Evolutionary conservation across 2,888 invertebrate species (phyloP), one percentile per base, ranked within the genome.

Genomic region (Cryptocheilus praepositus): DNA sequence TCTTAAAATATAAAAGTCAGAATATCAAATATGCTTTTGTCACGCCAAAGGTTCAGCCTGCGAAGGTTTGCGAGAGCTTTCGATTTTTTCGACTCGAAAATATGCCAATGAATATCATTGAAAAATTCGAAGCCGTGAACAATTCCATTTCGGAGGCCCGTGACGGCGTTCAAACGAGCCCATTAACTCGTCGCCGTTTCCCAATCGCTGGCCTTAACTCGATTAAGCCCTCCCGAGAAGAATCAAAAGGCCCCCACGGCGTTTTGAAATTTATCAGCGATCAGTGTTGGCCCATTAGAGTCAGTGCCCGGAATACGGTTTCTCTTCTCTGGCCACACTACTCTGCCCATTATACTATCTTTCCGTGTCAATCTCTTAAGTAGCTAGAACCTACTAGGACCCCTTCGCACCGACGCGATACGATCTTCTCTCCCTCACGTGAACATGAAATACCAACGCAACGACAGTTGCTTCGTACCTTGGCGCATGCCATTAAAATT

Each of bases 331-430:
- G 49, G 19, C 18, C 13, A 43, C 44, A 46, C 58, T 68, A 61
- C 76, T 75, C 67, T 75, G 83, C 86, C 88, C 88, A 88, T 88
- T 88, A 88, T 83, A 83, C 69, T 88, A 88, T 88, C 88, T 87
- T 77, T 72, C 64, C 85, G 73, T 85, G 87, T 88, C 88, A 86
- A 88, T 88, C 88, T 88, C 77, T 82, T 86, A 88, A 88, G 88
- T 87, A 88, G 87, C 86, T 82, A 85, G 83, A 84, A 80, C 79
- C 77, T 77, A 76, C 79, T 82, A 83, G 45, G 56, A 70, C 54
- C 55, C 67, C 64, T 51, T n/a, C 55, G 36, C 55, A n/a, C 15
- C 55, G 55, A 5, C 36, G 4, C 11, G 55, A 55, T 55, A 55
- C 55, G n/a, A 55, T 49, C 58, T 25, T 16, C 16, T 25, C 49